Evolutionary conservation across 2,888 invertebrate species (phyloP).

Genomic region (Endomychus coccineus): DNA sequence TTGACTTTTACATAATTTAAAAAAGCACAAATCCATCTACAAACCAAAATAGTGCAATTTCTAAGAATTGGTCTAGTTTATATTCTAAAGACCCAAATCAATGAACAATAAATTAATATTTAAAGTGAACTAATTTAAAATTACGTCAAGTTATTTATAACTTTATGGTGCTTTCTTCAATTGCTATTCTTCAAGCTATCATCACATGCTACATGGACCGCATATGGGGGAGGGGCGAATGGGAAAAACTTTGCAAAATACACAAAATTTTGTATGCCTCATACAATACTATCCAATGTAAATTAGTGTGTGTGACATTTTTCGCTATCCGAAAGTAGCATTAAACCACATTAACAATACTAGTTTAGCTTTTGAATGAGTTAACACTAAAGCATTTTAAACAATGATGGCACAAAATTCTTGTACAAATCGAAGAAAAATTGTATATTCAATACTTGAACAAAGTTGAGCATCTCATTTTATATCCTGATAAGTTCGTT

Average conservation of each 20-base stretch:
- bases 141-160: conserved; percentile 35
- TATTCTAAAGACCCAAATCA: too few relatives aligned
- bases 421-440: too few relatives aligned
- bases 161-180: conserved; percentile 44
- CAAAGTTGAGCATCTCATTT: too few relatives aligned
- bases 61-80: too few relatives aligned
- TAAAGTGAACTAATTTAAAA: conserved; percentile 34
- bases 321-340: conserved; percentile 22
- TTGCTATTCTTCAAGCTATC: conserved; percentile 46
- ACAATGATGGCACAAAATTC: conserved; percentile 25
- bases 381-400: conserved; percentile 26
- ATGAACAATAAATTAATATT: conserved; percentile 32
- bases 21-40: too few relatives aligned
- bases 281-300: conserved; percentile 37
- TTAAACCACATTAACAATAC: conserved; percentile 20
- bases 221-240: conserved; percentile 44
- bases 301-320: conserved; percentile 43
- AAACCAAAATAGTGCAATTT: too few relatives aligned
- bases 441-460: conserved; percentile 18
- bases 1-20: too few relatives aligned
- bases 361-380: conserved; percentile 20
- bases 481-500: too few relatives aligned
- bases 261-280: conserved; percentile 44
- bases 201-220: conserved; percentile 46
- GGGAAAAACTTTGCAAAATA: conserved; percentile 38